Evolutionary conservation across 2,113 vertebrate species (phyloP), one percentile per base, ranked within the genome.

Genomic region (Stigmatopora argus): DNA sequence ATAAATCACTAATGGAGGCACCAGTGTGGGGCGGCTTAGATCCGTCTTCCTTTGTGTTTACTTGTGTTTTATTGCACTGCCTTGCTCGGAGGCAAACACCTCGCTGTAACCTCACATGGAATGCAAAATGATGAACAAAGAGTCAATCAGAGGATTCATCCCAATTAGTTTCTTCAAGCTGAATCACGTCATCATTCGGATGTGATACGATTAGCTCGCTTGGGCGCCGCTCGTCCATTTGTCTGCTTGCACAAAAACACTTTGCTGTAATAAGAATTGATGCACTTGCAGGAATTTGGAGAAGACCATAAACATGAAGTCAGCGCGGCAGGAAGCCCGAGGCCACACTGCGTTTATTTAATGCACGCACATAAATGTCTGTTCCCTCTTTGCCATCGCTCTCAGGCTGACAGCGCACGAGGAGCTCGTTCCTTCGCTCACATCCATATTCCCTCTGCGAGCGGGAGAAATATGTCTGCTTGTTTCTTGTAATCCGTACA

Each of bases 41-140:
- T 90, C 81, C 61, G 81, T 90, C 82, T 89, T 75, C 81, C 79
- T 84, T 85, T 78, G 80, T 81, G 88, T 89, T 88, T 88, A 80
- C 86, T 82, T 62, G 65, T 75, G 79, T 83, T 84, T 87, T 90
- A 88, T 89, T 87, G 80, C 77, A 49, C 79, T 56, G 45, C 62
- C 74, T 88, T 21, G 85, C 87, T 89, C 75, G 59, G 34, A 89
- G 89, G 85, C 83, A 87, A 87, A 88, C 82, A 41, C 80, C 83
- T 71, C 34, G 57, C 78, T 56, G 18, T 86, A 88, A 91, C 89
- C 90, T 88, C 81, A 83, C 70, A 41, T 15, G 34, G 11, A 45
- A 6, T 46, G 18, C 47, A 67, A 83, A 53, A 74, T 80, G 66
- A 71, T 66, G 44, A 62, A 74, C 74, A 72, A 62, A 61, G 61